Base-by-base conservation (phyloP, 2,113 vertebrate genomes). In the Pollimyrus isidori region DNA sequence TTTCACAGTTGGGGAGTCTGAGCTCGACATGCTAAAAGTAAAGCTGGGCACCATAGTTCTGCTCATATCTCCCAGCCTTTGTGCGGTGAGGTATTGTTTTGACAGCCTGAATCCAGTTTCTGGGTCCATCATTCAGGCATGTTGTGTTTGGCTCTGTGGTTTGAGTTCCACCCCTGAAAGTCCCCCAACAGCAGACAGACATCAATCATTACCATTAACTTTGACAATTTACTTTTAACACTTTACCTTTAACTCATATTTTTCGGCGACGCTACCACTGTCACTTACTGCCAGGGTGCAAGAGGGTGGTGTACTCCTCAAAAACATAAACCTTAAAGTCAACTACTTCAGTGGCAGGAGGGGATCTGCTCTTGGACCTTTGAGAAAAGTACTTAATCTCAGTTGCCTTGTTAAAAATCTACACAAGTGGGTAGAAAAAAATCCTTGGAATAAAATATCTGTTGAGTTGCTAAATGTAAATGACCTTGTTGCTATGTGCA, bases 91-190 rank as follows among this genome's bases (percentile, higher is more conserved):
- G 53, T 56, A 56, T 56, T 90, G 89, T 87, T 90, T 87, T 87
- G 58, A 80, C 89, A 90, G 84, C 85, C 85, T 90, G 89, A 87
- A 89, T 19, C 84, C 45, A 62, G 46, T 50, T 89, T 52, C 13
- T 48, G 10, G 42, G 42, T 7, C 45, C 82, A 23, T 48, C 39
- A 23, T 35, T 56, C 82, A 42, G 80, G 58, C 82, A 45, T 89
- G 89, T 89, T 89, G 84, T 76, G 58, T 39, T 89, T 89, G 89
- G 89, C 89, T 65, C 23, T 82, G 19, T 17, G 26, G 83, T 3
- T 39, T 42, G 62, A 30, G 65, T 48, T 80, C 62, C 39, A 21
- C 56, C 62, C 26, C 49, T 13, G n/a, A 88, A 87, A 15, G 17
- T 62, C 35, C 4, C 9, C 23, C 86, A 35, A 42, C 62, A 42